Evolutionary conservation across 2,113 vertebrate species (phyloP).

Genomic region (Beaufortia kweichowensis): DNA sequence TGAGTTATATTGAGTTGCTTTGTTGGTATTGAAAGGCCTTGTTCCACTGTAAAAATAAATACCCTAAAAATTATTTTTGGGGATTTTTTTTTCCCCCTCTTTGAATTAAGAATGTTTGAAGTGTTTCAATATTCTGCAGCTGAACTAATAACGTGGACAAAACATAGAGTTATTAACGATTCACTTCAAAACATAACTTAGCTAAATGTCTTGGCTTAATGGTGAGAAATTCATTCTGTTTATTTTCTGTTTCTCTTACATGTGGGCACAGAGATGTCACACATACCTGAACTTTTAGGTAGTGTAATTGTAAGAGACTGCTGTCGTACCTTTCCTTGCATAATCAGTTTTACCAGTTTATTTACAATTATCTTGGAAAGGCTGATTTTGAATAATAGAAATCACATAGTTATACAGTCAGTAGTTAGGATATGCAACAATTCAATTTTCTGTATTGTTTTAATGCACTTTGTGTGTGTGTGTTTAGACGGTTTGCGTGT

Average conservation of each 20-base stretch:
- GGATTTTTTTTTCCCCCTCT: no score
- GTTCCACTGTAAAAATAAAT: background rate
- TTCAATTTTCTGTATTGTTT: slow-evolving; percentile 20
- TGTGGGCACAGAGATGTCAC: background rate
- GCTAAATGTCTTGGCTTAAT: background rate
- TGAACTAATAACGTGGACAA: no score
- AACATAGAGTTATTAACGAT: no score
- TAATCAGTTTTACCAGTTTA: no score
- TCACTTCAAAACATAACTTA: no score
- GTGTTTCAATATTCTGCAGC: background rate
- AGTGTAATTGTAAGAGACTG: background rate
- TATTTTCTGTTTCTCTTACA: background rate
- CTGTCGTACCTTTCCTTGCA: no score
- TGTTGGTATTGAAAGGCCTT: no score
- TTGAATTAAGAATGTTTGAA: background rate
- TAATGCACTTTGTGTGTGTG: background rate
- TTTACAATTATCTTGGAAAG: no score
- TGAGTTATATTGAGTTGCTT: background rate
- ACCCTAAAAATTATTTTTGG: background rate
- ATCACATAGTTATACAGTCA: background rate
- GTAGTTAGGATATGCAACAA: background rate
- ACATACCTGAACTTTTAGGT: background rate
- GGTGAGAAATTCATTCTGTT: background rate
- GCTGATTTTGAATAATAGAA: no score
- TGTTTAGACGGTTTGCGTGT: slow-evolving; percentile 45